Evolutionary conservation across 2,113 vertebrate genomes (phyloP).

Genomic region (Trinectes maculatus): DNA sequence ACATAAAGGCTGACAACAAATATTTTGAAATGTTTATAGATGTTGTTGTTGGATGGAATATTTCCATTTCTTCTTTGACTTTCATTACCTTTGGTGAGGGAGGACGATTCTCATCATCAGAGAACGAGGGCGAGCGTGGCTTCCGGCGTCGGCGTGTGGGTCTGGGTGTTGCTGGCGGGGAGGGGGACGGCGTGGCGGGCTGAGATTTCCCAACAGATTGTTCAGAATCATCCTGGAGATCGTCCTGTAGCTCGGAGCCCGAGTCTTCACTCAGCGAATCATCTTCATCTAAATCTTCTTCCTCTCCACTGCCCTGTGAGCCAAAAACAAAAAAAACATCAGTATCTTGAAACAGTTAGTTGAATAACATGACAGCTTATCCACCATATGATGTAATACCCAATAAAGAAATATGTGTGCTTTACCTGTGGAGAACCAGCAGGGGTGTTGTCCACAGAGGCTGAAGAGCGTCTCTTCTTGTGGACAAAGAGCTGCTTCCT

Average conservation of each 20-base stretch:
- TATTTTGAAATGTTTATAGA: not conserved
- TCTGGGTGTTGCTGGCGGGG: constrained; percentile 86
- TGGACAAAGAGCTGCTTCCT: constrained; percentile 96
- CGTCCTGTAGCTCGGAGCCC: constrained; percentile 91
- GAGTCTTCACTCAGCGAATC: constrained; percentile 93
- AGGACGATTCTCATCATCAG: constrained; percentile 93
- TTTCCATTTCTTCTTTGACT: not conserved
- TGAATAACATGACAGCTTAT: not conserved
- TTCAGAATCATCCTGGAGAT: constrained; percentile 93
- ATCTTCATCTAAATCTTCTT: constrained; percentile 94
- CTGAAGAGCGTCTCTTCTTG: constrained; percentile 93
- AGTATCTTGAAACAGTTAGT: not conserved
- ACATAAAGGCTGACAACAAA: no score
- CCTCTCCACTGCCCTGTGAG: constrained; percentile 90
- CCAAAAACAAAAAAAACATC: constrained; percentile 9
- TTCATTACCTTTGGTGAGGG: constrained; percentile 90
- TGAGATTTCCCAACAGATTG: constrained; percentile 91
- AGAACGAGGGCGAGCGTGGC: constrained; percentile 88
- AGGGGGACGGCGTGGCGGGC: constrained; percentile 90
- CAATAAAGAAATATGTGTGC: not conserved
- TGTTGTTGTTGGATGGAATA: not conserved
- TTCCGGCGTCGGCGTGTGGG: constrained; percentile 82
- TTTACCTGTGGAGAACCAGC: constrained; percentile 94
- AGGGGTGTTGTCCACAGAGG: constrained; percentile 94
- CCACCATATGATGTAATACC: not conserved